Evolutionary conservation across 2,797 vertebrate species (phyloP), one percentile per base, ranked within the genome.

Genomic region (Sorex maritimensis): DNA sequence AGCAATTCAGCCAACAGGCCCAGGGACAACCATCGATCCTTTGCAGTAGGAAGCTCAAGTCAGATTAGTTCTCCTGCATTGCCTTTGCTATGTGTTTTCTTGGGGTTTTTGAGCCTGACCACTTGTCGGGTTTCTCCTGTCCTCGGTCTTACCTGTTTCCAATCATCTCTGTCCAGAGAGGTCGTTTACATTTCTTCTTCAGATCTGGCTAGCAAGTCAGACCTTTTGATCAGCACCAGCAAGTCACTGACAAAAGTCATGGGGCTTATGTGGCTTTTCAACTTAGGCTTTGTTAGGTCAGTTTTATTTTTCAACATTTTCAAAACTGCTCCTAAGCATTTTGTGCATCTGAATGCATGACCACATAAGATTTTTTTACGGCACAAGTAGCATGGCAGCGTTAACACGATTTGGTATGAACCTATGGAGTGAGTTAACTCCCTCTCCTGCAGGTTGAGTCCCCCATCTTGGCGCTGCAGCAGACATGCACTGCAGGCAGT

Each of bases 191-290:
- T 38, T 28, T 73, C 26, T 81, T 38, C 30, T 71, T 13, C 21
- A 61, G 58, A 19, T 61, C 58, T 61, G 58, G 21, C 58, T 2
- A 52, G 13, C 49, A 52, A 52, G 49, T 52, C 49, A 52, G 49
- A 52, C 11, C 49, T 52, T 52, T 11, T 8, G 49, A 52, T 11
- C 77, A 77, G 81, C 0, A 90, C 58, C 23, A 52, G 26, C 10
- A 93, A 9, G 28, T 58, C 58, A 61, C 21, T 93, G 65, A 92
- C 38, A 17, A 79, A 17, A 79, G 28, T 93, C 67, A 49, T 13
- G 55, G 26, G 28, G 55, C 10, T 87, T 80, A 52, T 30, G 34
- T 10, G 15, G n/a, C 68, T 84, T 96, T 58, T 81, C 68, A 91
- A 75, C 73, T 89, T 61, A 79, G 72, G 68, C 14, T 80, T 52